Base-by-base conservation (phyloP, 2,888 invertebrate species). In the Mimumesa dahlbomi region DNA sequence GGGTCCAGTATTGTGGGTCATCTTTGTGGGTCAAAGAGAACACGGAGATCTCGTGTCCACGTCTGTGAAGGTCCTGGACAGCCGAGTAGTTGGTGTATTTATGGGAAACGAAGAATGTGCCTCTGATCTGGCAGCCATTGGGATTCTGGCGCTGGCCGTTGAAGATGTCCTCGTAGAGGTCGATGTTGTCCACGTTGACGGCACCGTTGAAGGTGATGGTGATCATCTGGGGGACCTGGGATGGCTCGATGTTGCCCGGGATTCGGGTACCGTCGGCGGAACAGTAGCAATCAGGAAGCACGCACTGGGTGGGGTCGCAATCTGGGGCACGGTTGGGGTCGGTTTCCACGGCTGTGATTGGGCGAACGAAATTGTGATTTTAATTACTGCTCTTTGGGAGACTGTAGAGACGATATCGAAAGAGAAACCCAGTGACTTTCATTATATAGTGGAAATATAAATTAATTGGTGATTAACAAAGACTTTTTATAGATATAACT, bases 21-120 rank as follows among this genome's bases (percentile, higher is more conserved):
- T 97, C 96, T 87, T 97, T 96, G 91, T 97, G 97, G 9, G 97
- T 97, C 57, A 98, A 90, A 1, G 97, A 97, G 91, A 97, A 97
- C 16, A 97, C 95, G 0, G 95, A 93, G 86, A 97, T 97, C 91
- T 97, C 97, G 87, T 97, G 97, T 45, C 97, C 97, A 74, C 93
- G 93, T 75, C 97, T 93, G 88, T 97, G 96, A 72, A 97, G 91
- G 87, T 97, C 97, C 90, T 97, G 96, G 0, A 97, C 93, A 4
- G 94, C 96, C 0, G 96, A 96, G 88, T 97, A 97, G 90, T 97
- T 97, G 73, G 95, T 94, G 90, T 97, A 97, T 88, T 97, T 97
- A 91, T 97, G 97, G 0, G 96, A 96, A 0, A 96, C 95, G 89
- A 97, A 97, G 93, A 95, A 97, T 48, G 97, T 96, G 65, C 96